Evolutionary conservation across 2,888 invertebrate genomes (phyloP), one percentile per base, ranked within the genome.

Genomic region (Phytoseiulus persimilis): DNA sequence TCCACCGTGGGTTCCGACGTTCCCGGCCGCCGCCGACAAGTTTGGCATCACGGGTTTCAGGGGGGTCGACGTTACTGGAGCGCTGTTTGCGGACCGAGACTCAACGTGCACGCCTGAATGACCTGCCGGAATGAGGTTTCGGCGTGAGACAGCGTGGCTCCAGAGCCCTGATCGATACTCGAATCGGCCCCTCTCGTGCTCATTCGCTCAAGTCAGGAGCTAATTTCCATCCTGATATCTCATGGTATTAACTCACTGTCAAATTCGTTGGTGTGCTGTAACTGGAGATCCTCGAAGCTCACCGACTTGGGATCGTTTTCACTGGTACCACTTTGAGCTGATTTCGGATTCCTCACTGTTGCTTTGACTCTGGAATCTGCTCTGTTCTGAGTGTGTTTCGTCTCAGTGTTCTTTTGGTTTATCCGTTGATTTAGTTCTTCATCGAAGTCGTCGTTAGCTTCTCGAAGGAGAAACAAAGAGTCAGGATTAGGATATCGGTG

Each of bases 51-150:
- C 45, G 32, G 87, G 87, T 45, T 33, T 87, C 32, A 87, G 14
- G 6, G 87, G 87, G 39, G 87, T 87, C 32, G 87, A 87, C 0
- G 87, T 87, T 28, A 87, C 33, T n/a, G 87, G 87, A 33, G 33
- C n/a, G 45, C 45, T 45, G 31, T 87, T 45, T 11, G 87, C 32
- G 32, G n/a, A 11, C 39, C 87, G 87, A 28, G 31, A 33, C n/a
- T 87, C 33, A 9, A 31, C 87, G 23, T 87, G 32, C 33, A 87
- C 33, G 0, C 87, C 33, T 9, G 18, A 28, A 33, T 28, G 83
- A 33, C 18, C 28, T 31, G 65, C 2, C 65, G 18, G 65, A 65
- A 65, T 18, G 23, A 65, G 18, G 18, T 2, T 14, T 23, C 65
- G 39, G 9, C 5, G 39, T 39, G 39, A 39, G 9, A 9, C 3